phyloP scores from a whole-genome alignment of 1,140 invertebrate genomes.

The Dendrolimus kikuchii region DNA sequence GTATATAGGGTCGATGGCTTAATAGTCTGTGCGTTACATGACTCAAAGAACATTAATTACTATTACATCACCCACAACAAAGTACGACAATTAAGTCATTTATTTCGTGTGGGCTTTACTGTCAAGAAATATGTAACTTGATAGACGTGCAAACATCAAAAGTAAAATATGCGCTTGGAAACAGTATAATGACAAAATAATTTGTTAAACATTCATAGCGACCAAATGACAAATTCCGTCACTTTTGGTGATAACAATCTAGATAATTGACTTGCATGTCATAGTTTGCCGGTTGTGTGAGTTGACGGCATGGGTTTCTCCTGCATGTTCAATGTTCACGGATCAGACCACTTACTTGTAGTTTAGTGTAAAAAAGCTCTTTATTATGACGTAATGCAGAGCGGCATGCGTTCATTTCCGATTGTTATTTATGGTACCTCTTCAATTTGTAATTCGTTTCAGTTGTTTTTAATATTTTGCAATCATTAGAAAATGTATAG shows the following conservation, averaged over 20 bases:
- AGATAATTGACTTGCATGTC: slow-evolving; percentile 12
- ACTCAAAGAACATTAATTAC: too few species aligned
- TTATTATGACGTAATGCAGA: slow-evolving; percentile 3
- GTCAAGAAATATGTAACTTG: too few species aligned
- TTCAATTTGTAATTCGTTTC: background rate
- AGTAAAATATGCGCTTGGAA: background rate
- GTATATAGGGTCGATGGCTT: too few species aligned
- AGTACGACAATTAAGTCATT: too few species aligned
- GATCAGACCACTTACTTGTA: slow-evolving; percentile 2
- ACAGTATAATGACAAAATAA: background rate
- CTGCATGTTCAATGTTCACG: background rate
- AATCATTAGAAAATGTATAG: too few species aligned
- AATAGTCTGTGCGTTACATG: too few species aligned
- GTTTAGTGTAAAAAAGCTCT: slow-evolving; percentile 1
- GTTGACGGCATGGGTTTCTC: slow-evolving; percentile 16
- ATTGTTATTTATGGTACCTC: background rate
- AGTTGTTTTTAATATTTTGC: too few species aligned
- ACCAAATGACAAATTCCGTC: slow-evolving; percentile 2
- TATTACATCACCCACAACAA: too few species aligned
- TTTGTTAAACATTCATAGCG: background rate
- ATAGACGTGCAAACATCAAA: too few species aligned
- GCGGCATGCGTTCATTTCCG: background rate
- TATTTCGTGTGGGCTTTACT: too few species aligned
- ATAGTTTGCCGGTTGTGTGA: background rate
- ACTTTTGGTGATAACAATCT: slow-evolving; percentile 2